Conservation (phyloP, 2,888 invertebrate genomes). For the Coleophora deauratella region DNA sequence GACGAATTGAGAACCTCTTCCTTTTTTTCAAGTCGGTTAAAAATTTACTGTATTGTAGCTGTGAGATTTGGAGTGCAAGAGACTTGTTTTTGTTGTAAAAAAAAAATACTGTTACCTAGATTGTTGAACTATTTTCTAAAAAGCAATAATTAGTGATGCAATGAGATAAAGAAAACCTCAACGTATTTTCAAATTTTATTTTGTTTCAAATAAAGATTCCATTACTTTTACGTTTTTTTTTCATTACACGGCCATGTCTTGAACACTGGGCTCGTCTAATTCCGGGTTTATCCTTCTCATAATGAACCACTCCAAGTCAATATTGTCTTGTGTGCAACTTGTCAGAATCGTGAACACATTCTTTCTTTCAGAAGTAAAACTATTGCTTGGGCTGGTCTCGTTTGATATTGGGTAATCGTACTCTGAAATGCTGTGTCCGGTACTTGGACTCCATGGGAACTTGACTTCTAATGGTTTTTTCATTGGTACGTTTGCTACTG, state of each 20-base stretch:
- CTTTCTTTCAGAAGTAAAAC: neutral
- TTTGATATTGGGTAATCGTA: slow-evolving; percentile 31
- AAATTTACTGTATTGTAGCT: no score
- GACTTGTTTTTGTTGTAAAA: no score
- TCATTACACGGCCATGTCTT: slow-evolving; percentile 15
- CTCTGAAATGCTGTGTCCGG: slow-evolving; percentile 17
- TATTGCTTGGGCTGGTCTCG: no score
- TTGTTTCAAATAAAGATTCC: slow-evolving; percentile 35
- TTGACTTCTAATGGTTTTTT: slow-evolving; percentile 15
- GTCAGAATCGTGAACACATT: slow-evolving; percentile 4
- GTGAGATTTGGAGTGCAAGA: no score
- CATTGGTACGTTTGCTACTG: no score
- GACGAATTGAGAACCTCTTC: no score
- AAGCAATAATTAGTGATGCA: no score
- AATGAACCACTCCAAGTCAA: slow-evolving; percentile 18
- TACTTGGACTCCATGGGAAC: slow-evolving; percentile 35
- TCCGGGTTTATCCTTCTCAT: slow-evolving; percentile 10
- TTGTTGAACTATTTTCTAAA: no score
- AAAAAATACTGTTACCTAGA: no score
- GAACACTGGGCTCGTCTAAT: neutral
- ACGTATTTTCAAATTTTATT: slow-evolving; percentile 8
- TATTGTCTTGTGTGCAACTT: slow-evolving; percentile 4
- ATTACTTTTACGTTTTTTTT: slow-evolving; percentile 27
- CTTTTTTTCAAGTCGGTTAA: no score
- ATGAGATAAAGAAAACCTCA: no score